These are phyloP conservation scores for Tricholauxania praeusta DNA, from an alignment of 2,888 invertebrate genomes.

Conservation along the genomic window DNA sequence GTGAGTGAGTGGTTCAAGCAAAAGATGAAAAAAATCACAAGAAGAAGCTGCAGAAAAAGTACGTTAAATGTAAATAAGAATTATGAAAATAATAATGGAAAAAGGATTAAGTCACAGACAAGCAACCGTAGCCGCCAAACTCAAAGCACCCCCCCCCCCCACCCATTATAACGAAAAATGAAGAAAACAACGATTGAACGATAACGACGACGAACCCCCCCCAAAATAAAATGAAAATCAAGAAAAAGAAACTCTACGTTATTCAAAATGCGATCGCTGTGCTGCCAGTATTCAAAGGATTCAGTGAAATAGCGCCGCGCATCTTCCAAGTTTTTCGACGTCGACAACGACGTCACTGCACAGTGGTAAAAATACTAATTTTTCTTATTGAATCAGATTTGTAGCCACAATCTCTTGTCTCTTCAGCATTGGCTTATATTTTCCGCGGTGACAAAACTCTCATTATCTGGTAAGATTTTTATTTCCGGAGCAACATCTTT, in stretches of 20 bases:
- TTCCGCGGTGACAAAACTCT: too few relatives aligned
- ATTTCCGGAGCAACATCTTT: too few relatives aligned
- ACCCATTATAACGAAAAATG: conserved; percentile 27
- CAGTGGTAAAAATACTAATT: too few relatives aligned
- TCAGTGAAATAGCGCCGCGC: too few relatives aligned
- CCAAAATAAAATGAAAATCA: conserved; percentile 22
- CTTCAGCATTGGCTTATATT: too few relatives aligned
- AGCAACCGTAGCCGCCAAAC: conserved; percentile 39
- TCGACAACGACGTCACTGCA: too few relatives aligned
- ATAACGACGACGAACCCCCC: neutral
- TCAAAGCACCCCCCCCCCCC: conserved; percentile 44
- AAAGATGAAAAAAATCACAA: conserved; percentile 17
- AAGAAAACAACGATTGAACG: neutral
- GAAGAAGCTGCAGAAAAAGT: neutral
- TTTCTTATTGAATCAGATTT: too few relatives aligned
- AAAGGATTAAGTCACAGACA: conserved; percentile 66
- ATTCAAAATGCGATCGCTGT: too few relatives aligned
- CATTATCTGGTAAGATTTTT: too few relatives aligned
- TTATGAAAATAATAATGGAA: conserved; percentile 68
- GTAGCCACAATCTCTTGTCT: too few relatives aligned
- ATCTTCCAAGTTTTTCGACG: too few relatives aligned
- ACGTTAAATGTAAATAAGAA: conserved; percentile 63
- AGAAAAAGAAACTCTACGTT: conserved; percentile 1
- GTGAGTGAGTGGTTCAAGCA: neutral
- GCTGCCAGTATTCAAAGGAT: too few relatives aligned